A percentile compares a stretch with the other conserved stretches of the same genome.
These are phyloP conservation scores for Cyclopterus lumpus DNA, from an alignment of 2,797 vertebrate genomes.

Conservation along the genomic window DNA sequence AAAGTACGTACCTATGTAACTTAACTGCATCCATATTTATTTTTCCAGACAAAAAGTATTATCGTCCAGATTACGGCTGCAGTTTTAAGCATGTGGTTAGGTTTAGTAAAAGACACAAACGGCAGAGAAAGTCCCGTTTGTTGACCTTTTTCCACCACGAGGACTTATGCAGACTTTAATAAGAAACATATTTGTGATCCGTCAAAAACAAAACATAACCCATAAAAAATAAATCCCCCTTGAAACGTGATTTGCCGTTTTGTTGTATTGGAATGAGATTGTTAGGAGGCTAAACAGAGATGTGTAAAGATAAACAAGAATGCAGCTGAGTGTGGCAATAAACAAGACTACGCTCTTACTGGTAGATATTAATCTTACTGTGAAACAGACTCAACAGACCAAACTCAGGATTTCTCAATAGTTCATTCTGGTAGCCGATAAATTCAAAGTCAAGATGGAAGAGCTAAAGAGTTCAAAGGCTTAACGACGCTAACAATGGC, in stretches of 20 bases:
- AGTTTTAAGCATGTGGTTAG: background rate
- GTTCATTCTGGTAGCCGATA: background rate
- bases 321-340: background rate
- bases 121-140: background rate
- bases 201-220: background rate
- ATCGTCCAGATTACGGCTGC: background rate
- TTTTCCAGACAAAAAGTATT: too few relatives aligned
- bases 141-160: background rate
- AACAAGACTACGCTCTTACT: background rate
- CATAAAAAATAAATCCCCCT: background rate
- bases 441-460: background rate
- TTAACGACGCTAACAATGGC: background rate
- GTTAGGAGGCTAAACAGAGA: background rate
- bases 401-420: background rate
- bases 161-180: background rate
- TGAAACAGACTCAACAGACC: background rate
- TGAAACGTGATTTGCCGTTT: accelerated
- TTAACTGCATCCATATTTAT: too few relatives aligned
- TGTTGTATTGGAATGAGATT: background rate
- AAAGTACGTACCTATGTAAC: too few relatives aligned
- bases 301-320: background rate
- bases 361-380: background rate
- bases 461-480: background rate
- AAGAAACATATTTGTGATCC: background rate
- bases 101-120: too few relatives aligned